Conservation (phyloP, 1,140 invertebrate species). For the Leptopilina clavipes region DNA sequence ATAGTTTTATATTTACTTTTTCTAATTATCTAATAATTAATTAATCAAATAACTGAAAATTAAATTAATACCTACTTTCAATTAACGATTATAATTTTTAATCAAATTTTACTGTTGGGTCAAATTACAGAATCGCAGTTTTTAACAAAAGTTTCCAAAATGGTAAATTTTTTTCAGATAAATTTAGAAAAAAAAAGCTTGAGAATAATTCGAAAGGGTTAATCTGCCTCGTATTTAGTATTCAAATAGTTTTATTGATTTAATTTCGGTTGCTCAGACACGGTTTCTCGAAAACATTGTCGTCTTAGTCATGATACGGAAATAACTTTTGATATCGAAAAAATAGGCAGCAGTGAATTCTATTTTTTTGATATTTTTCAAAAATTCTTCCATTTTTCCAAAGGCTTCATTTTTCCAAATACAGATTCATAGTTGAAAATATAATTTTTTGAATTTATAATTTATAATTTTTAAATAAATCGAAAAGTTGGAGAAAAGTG, state of each 20-base stretch:
- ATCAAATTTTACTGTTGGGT: too few relatives aligned
- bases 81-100: too few relatives aligned
- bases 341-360: background rate
- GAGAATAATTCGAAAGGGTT: too few relatives aligned
- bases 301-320: background rate
- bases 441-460: too few relatives aligned
- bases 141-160: too few relatives aligned
- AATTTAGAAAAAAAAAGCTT: too few relatives aligned
- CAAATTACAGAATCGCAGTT: too few relatives aligned
- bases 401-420: too few relatives aligned
- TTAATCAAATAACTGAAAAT: background rate
- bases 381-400: too few relatives aligned
- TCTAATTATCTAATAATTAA: background rate
- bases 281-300: background rate
- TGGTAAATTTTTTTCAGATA: background rate
- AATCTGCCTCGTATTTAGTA: background rate
- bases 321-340: background rate
- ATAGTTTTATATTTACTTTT: background rate
- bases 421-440: too few relatives aligned
- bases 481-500: too few relatives aligned
- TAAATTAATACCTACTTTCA: background rate
- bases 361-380: background rate
- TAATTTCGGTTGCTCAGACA: conserved; percentile 22
- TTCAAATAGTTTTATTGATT: conserved; percentile 1
- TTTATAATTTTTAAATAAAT: too few relatives aligned